Percentiles rank a stretch among this genome's conserved stretches.
Conservation (phyloP, 2,797 vertebrate species). For the Rhynchonycteris naso region DNA sequence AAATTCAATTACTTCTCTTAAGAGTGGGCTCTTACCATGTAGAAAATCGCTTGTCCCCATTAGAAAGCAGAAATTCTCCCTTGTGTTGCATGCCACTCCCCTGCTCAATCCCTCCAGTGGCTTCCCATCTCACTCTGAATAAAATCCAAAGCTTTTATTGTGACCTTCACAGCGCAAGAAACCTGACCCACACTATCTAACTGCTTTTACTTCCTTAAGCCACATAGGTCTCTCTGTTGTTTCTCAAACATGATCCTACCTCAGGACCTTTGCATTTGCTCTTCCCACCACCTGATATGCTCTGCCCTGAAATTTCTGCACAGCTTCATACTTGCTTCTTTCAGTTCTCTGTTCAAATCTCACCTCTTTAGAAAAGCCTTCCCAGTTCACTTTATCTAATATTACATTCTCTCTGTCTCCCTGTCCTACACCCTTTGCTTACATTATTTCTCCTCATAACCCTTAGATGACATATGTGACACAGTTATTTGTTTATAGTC, state of each 20-base stretch:
- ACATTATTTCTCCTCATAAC: neutral
- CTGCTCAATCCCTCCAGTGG: neutral
- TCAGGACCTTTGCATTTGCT: neutral
- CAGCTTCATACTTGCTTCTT: neutral
- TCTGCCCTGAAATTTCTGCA: neutral
- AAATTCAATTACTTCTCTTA: neutral
- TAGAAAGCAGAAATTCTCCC: neutral
- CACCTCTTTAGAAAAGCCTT: slow-evolving; percentile 27
- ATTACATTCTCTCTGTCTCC: neutral
- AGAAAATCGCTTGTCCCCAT: neutral
- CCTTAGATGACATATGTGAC: neutral
- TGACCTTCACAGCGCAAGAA: neutral
- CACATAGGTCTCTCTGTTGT: neutral
- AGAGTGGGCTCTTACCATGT: neutral
- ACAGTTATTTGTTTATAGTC: neutral
- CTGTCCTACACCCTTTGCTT: neutral
- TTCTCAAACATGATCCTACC: neutral
- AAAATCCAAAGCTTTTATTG: neutral
- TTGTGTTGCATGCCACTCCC: neutral
- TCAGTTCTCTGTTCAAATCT: neutral
- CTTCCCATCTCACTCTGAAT: neutral
- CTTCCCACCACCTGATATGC: neutral
- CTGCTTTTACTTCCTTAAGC: neutral
- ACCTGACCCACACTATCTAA: neutral
- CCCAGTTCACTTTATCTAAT: neutral